Evolutionary conservation across 2,888 invertebrate species (phyloP).

Genomic region (Therioaphis trifolii): DNA sequence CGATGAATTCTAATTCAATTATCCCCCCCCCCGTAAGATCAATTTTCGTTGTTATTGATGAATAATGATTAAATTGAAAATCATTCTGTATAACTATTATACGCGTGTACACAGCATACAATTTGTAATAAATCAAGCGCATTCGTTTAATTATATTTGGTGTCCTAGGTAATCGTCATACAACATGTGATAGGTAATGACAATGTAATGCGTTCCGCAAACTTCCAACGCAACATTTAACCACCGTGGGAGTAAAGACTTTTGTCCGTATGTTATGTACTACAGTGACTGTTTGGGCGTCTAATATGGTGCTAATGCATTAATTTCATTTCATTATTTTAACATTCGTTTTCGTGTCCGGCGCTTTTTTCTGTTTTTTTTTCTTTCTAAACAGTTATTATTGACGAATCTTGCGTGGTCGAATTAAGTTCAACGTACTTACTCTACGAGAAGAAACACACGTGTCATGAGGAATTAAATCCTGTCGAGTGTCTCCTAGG

Average conservation of each 20-base stretch:
- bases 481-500: background rate
- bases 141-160: background rate
- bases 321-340: no score
- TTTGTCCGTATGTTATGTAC: background rate
- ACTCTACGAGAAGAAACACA: background rate
- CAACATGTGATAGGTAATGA: background rate
- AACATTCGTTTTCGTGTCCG: background rate
- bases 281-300: background rate
- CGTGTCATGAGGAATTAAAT: conserved; percentile 4
- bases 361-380: background rate
- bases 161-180: background rate
- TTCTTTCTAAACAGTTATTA: background rate
- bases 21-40: background rate
- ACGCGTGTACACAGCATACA: background rate
- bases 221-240: background rate
- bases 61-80: background rate
- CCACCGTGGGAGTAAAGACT: background rate
- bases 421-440: conserved; percentile 40
- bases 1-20: background rate
- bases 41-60: background rate
- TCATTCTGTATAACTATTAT: background rate
- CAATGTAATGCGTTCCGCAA: background rate
- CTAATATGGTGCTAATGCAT: background rate
- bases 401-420: background rate
- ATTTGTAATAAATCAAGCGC: background rate